These are phyloP conservation scores for Thryonomys swinderianus DNA, from an alignment of 2,113 vertebrate genomes.

Conservation along the genomic window DNA sequence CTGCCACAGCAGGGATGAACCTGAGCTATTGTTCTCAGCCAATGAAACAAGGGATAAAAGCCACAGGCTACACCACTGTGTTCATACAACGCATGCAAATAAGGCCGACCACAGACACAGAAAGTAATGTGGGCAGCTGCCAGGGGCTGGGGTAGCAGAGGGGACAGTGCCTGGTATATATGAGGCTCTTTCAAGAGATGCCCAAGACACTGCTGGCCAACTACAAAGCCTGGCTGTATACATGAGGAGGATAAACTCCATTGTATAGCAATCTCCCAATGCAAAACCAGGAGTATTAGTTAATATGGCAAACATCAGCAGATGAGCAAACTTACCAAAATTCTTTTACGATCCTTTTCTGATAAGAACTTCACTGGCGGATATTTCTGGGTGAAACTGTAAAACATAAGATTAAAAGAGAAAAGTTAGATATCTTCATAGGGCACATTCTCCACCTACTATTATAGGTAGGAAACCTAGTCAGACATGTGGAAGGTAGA, in stretches of 20 bases:
- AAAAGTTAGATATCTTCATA: conserved; percentile 1
- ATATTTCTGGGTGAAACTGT: conserved; percentile 97
- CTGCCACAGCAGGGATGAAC: background rate
- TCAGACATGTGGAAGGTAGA: too few species aligned
- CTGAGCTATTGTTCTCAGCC: background rate
- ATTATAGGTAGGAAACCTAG: too few species aligned
- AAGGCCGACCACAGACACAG: background rate
- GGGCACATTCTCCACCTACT: background rate
- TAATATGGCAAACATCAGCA: conserved; percentile 36
- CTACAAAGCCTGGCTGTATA: background rate
- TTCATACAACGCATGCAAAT: background rate
- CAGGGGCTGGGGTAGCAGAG: background rate
- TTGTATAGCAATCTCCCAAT: background rate
- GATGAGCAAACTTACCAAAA: conserved; percentile 91
- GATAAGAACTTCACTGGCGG: conserved; percentile 99
- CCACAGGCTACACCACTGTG: too few species aligned
- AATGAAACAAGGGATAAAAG: background rate
- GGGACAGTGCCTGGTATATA: background rate
- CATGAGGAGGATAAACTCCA: background rate
- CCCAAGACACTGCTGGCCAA: background rate
- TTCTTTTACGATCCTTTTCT: conserved; percentile 98
- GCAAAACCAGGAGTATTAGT: background rate
- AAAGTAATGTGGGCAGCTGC: background rate
- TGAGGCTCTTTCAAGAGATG: background rate
- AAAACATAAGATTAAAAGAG: conserved; percentile 74